Percentiles rank a stretch among this genome's conserved stretches.
phyloP scores from a whole-genome alignment of 2,888 invertebrate genomes.

The Acleris cristana region DNA sequence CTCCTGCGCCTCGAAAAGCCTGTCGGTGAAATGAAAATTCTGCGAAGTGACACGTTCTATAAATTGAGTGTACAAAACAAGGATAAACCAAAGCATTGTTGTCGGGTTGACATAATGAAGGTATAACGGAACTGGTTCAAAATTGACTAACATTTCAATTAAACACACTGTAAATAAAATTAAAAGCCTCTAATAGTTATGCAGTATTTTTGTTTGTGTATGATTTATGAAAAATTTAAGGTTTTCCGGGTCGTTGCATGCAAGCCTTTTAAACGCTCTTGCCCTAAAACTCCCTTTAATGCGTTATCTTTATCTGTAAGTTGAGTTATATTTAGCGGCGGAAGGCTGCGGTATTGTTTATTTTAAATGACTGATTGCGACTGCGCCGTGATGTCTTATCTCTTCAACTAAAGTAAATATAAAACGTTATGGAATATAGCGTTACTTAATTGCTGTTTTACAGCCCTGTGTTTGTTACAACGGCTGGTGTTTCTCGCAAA shows the following conservation, averaged over 20 bases:
- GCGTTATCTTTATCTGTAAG: constrained; percentile 13
- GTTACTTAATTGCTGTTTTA: constrained; percentile 25
- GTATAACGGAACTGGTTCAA: no score
- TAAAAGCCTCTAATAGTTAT: no score
- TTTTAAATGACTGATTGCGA: constrained; percentile 34
- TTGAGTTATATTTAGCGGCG: constrained; percentile 33
- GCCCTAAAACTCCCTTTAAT: constrained; percentile 29
- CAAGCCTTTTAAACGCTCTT: constrained; percentile 11
- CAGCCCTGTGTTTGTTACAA: constrained; percentile 12
- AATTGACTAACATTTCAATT: no score
- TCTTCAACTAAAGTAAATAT: constrained; percentile 28
- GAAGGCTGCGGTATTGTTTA: constrained; percentile 33
- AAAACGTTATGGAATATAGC: constrained; percentile 22
- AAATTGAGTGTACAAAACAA: no score
- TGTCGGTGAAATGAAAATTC: no score
- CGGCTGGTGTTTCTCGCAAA: constrained; percentile 14
- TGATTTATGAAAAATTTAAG: constrained; percentile 3
- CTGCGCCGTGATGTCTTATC: constrained; percentile 32
- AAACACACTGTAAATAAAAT: no score
- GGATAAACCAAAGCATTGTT: no score
- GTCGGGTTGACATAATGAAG: no score
- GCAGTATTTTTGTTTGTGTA: background rate
- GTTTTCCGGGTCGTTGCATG: constrained; percentile 5
- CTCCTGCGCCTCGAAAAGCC: no score
- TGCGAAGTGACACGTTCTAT: no score